Evolutionary conservation across 2,113 vertebrate species (phyloP), one percentile per base, ranked within the genome.

Genomic region (Lonchura striata): DNA sequence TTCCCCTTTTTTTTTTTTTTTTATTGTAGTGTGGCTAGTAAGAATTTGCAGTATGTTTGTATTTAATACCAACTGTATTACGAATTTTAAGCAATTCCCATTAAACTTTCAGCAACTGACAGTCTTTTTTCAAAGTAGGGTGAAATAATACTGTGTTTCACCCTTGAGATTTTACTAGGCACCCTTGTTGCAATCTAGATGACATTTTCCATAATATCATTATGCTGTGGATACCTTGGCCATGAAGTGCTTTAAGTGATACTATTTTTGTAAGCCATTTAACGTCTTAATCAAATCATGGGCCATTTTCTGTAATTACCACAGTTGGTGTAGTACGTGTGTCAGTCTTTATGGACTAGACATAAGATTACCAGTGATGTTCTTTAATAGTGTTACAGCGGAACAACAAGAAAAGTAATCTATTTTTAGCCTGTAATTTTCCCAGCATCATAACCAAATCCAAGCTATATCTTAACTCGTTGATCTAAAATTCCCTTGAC

Each of bases 231-330:
- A 24, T 92, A 47, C 47, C 35, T 88, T 90, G 68, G n/a, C 46
- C 19, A 2, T 47, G 69, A 74, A 88, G 47, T 78, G 72, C 56
- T 78, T 63, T 59, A 81, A 88, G 33, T 47, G 56, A 68, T 88
- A 22, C 60, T 86, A 47, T 75, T 94, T 95, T 90, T 96, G 83
- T 33, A 88, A 88, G 80, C 27, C 31, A 56, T 81, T 94, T 88
- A 70, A 28, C 54, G 59, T 81, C 64, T 23, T 88, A 83, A 93
- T 90, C 86, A 86, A 92, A 90, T 93, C 52, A 74, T 4, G 44
- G 44, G 89, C 86, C 86, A 78, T 96, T 94, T 96, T 95, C 86
- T 93, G 68, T 90, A 78, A 92, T 94, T 95, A 88, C 68, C 72
- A 49, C 80, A 68, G 80, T 10, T 83, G 52, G 47, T 66, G 74